Evolutionary conservation across 2,888 invertebrate species (phyloP), one percentile per base, ranked within the genome.

Genomic region (Latrodectus hesperus): DNA sequence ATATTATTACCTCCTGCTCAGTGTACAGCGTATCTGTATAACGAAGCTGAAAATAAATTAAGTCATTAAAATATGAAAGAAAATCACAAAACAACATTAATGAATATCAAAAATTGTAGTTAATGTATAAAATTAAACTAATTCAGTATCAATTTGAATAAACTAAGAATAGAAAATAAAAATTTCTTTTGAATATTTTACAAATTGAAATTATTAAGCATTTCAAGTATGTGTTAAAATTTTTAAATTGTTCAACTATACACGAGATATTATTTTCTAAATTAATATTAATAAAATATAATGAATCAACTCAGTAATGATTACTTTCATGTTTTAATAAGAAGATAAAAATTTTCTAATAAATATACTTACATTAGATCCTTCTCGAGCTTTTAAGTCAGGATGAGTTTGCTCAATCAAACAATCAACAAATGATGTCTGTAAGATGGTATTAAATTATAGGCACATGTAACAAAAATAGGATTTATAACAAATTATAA

Each of bases 1-100:
- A 22, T 9, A 73, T 51, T 72, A 71, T 90, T 83, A 90, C 90
- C 92, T 99, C 97, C 91, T 99, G 98, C 92, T 99, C 99, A 38
- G 99, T 99, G 92, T 98, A 98, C 14, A 99, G 93, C 0, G 97
- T 98, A 92, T 99, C 99, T 0, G 99, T 99, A 92, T 98, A 99
- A 10, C 98, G 94, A 91, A 96, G 94, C 90, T 91, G 71, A 51
- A 90, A 88, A 80, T 12, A 64, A 64, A 64, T 38, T 4, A 38
- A 38, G 4, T 38, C 6, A 4, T 38, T 38, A 38, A 38, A 38
- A 16, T 60, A 60, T 11, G 6, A 60, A 60, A 60, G 6, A 16
- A 11, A 12, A 60, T 60, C 10, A 60, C 60, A 14, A 16, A 49
- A 51, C 14, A 5, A 52, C 51, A 17, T 2, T 14, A 73, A 17